A percentile compares a stretch with the other conserved stretches of the same genome.
These are phyloP conservation scores for Tribolium castaneum DNA, from an alignment of 1,140 invertebrate species.

Conservation along the genomic window DNA sequence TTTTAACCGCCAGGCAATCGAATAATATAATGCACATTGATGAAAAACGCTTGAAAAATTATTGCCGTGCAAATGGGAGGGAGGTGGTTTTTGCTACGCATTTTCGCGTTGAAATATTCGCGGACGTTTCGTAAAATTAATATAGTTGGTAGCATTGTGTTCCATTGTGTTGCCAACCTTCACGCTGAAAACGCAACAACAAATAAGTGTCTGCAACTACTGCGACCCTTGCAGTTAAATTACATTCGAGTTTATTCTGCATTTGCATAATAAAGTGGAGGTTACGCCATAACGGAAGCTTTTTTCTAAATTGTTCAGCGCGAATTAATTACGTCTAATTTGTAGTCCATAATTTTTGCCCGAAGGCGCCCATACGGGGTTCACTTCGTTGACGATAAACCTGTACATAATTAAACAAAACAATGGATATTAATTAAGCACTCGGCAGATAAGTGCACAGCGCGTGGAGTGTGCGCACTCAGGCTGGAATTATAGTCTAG, in stretches of 20 bases:
- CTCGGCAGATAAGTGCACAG: constrained; percentile 20
- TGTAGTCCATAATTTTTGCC: constrained; percentile 31
- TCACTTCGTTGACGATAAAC: constrained; percentile 1
- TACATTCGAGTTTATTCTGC: constrained; percentile 25
- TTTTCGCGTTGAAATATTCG: constrained; percentile 9
- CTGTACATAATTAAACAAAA: constrained; percentile 25
- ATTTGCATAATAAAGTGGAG: constrained; percentile 40
- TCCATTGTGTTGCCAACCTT: constrained; percentile 36
- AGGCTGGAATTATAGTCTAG: background rate
- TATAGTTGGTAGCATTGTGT: constrained; percentile 22
- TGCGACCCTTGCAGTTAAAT: constrained; percentile 35
- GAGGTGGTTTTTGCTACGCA: background rate
- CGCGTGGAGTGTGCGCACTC: constrained; percentile 3
- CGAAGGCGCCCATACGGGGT: constrained; percentile 8
- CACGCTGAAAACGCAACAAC: constrained; percentile 39
- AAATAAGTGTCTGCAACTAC: constrained; percentile 33
- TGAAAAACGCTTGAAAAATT: constrained; percentile 20
- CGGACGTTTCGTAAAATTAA: constrained; percentile 37
- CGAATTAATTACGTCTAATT: constrained; percentile 35
- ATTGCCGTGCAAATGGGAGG: background rate
- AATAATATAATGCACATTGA: constrained; percentile 36
- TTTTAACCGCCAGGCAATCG: constrained; percentile 38
- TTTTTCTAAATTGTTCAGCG: constrained; percentile 34
- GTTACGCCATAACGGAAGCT: constrained; percentile 1
- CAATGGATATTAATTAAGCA: constrained; percentile 32